These are phyloP conservation scores for Ephydatia muelleri DNA, from an alignment of 37 sponge, comb jelly and placozoan species.

Conservation along the genomic window DNA sequence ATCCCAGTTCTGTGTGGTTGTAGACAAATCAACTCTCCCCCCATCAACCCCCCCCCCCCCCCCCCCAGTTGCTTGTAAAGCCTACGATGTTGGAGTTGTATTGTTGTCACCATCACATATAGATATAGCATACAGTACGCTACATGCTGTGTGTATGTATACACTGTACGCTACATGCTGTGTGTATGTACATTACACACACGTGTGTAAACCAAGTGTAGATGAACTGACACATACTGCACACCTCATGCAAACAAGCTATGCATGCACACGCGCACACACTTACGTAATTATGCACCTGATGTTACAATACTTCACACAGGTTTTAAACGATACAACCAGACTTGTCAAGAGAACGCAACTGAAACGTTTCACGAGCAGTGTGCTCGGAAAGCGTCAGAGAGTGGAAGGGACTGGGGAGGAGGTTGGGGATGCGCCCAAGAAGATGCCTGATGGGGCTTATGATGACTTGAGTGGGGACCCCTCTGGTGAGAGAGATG, in stretches of 20 bases:
- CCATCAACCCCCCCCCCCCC: too few relatives aligned
- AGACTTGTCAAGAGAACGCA: slow-evolving; percentile 76
- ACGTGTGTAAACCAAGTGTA: neutral
- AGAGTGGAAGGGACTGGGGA: neutral
- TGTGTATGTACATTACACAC: neutral
- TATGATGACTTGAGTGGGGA: neutral
- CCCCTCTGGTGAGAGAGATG: slow-evolving; percentile 15
- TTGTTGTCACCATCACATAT: too few relatives aligned
- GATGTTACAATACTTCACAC: neutral
- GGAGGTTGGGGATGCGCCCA: neutral
- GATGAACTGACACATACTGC: neutral
- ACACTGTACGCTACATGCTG: neutral
- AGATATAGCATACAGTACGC: too few relatives aligned
- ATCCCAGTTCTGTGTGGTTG: too few relatives aligned
- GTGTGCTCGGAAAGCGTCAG: slow-evolving; percentile 55
- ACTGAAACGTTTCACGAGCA: slow-evolving; percentile 59
- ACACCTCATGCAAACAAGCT: neutral
- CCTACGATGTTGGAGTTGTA: too few relatives aligned
- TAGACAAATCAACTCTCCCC: too few relatives aligned
- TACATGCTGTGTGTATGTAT: too few relatives aligned
- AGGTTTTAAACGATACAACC: slow-evolving; percentile 66
- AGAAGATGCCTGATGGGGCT: neutral
- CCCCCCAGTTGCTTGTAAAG: too few relatives aligned
- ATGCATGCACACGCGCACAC: neutral
- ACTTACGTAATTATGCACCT: too few relatives aligned